phyloP scores from a whole-genome alignment of 2,888 invertebrate genomes.

The Drosophila percnosoma region DNA sequence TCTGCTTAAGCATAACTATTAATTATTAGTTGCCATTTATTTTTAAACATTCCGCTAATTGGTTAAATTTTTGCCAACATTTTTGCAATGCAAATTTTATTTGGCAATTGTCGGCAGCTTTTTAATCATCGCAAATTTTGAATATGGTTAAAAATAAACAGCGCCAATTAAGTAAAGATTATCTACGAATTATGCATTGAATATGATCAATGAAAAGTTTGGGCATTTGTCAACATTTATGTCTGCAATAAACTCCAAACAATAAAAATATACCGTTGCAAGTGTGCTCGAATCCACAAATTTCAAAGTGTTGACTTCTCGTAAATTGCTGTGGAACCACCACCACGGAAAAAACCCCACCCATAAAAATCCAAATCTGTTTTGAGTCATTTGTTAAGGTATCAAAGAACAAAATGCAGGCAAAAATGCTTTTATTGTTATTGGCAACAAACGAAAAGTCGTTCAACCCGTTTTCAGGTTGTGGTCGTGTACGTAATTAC shows the following conservation, averaged over 20 bases:
- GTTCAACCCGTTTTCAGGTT: slow-evolving; percentile 70
- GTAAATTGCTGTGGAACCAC: slow-evolving; percentile 1
- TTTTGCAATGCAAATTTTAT: slow-evolving; percentile 40
- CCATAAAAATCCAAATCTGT: slow-evolving; percentile 11
- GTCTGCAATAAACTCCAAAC: background rate
- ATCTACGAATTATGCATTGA: background rate
- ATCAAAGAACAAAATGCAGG: slow-evolving; percentile 44
- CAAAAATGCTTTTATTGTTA: slow-evolving; percentile 35
- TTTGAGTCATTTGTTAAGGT: slow-evolving; percentile 49
- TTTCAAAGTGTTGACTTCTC: background rate
- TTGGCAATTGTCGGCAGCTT: slow-evolving; percentile 20
- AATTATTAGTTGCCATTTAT: background rate
- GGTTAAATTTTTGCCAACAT: slow-evolving; percentile 3
- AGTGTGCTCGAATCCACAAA: slow-evolving; percentile 9
- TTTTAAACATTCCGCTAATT: background rate
- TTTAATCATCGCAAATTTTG: slow-evolving; percentile 11
- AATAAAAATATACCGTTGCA: slow-evolving; percentile 6
- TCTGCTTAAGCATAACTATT: background rate
- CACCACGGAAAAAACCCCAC: slow-evolving; percentile 22
- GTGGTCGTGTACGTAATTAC: slow-evolving; percentile 39
- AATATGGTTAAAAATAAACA: slow-evolving; percentile 9
- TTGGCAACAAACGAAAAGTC: slow-evolving; percentile 54
- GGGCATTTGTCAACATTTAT: background rate
- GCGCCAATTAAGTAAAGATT: slow-evolving; percentile 15
- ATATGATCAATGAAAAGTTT: background rate